Base-by-base conservation (phyloP, 53 echinoderm and acorn worm genomes). In the Temnopleurus reevesii region DNA sequence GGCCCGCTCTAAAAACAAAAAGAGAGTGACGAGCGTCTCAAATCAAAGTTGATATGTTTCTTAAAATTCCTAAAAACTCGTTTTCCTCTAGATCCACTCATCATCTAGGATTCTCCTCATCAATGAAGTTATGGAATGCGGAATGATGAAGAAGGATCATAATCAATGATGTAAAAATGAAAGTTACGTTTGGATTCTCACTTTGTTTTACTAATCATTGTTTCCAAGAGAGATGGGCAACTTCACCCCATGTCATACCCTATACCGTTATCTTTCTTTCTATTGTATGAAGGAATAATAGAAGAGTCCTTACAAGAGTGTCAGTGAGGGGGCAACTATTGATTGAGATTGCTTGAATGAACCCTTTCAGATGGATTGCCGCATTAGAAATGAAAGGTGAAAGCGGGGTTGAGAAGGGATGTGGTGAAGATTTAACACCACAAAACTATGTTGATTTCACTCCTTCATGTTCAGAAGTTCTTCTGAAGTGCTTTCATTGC, bases 241-340 rank as follows among this genome's bases (percentile, higher is more conserved):
- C 63, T 63, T 63, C 41, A 21, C 38, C 23, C 33, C 36, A 38
- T 19, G 19, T 38, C 36, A 71, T 38, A 18, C 38, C 5, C 6
- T 43, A 35, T 12, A 49, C n/a, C n/a, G 19, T 65, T 3, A 0
- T 18, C 35, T 35, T 41, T 71, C 71, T 41, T 71, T 41, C 71
- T 71, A 71, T 71, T 71, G 71, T 71, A 19, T n/a, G n/a, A 21
- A 8, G n/a, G n/a, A n/a, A 36, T 36, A 66, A 66, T 36, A 19
- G 36, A 66, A 36, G 33, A 61, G 61, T 18, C 28, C 4, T 33
- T 12, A 29, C 31, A 1, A 66, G 71, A 36, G 43, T 34, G 77
- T 77, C 77, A 25, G 77, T 77, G 46, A 77, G 77, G 34, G 80
- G 80, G 24, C 25, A 46, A 25, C 2, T 80, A 80, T 80, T 53